Evolutionary conservation across 1,140 invertebrate species (phyloP), one percentile per base, ranked within the genome.

Genomic region (Lysiphlebus fabarum): DNA sequence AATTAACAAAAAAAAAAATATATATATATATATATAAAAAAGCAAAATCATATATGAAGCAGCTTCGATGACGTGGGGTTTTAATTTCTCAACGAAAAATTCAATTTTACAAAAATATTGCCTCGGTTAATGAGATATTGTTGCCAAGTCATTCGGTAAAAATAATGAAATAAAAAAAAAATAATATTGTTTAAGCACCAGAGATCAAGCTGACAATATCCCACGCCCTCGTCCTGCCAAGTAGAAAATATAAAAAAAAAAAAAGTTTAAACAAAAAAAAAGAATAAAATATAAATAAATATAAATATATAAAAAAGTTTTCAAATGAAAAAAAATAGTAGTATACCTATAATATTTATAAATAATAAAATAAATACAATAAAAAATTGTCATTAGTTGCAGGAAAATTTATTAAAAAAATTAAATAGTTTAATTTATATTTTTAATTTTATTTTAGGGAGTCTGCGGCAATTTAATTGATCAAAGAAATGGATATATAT

Each of bases 41-140:
- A 17, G 17, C 17, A 17, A 17, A 17, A 17, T 17, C 17, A 17
- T 17, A 17, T 17, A 17, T 17, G 17, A 17, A 17, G 17, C 17
- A 17, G 17, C 17, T 17, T 17, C 17, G 17, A 17, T 17, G 17
- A 17, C 17, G 17, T 17, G 17, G 17, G 17, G 3, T 17, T 17
- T 17, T 17, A 17, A 17, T 69, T 67, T 67, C 67, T 69, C 65
- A 67, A 66, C 65, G 65, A 61, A 68, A 60, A 70, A 68, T 70
- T 64, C 65, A 70, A 70, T 70, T 70, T 70, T 70, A 70, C 61
- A 67, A 70, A 70, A 70, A 70, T 70, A 70, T 68, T 59, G 58
- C 64, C 53, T 57, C 60, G 57, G 59, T 70, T 67, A 70, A 68
- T 65, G 65, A 65, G 38, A 70, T 68, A 70, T 67, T 67, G 58